Conservation (phyloP, 2,888 invertebrate genomes). For the Amphipyra tragopoginis region DNA sequence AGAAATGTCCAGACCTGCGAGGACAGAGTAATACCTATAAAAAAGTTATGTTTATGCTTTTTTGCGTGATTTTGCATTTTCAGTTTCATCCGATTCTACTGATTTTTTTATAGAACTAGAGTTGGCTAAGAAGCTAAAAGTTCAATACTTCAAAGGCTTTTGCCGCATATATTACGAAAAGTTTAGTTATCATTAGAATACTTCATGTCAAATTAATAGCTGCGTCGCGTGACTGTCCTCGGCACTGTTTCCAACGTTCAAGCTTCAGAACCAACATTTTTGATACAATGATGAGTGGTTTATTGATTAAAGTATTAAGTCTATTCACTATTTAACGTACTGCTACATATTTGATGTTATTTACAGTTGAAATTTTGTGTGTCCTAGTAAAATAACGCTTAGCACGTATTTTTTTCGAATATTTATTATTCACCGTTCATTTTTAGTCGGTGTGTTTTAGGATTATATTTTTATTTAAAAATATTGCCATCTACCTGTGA, state of each 20-base stretch:
- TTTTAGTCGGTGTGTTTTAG: too few species aligned
- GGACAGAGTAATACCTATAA: too few species aligned
- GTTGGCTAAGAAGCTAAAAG: slow-evolving; percentile 19
- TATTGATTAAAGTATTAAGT: slow-evolving; percentile 70
- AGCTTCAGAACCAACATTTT: slow-evolving; percentile 66
- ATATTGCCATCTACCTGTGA: too few species aligned
- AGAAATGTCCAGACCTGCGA: too few species aligned
- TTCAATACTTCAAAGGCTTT: slow-evolving; percentile 16
- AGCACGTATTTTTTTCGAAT: too few species aligned
- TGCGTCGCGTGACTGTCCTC: slow-evolving; percentile 81
- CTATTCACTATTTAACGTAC: slow-evolving; percentile 21
- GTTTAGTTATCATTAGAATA: slow-evolving; percentile 63
- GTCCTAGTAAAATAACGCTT: not conserved
- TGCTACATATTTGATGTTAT: slow-evolving; percentile 11
- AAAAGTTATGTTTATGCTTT: too few species aligned
- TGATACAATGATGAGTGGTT: slow-evolving; percentile 68
- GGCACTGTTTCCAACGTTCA: slow-evolving; percentile 70
- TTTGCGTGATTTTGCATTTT: too few species aligned
- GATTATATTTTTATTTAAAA: too few species aligned
- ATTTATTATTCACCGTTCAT: too few species aligned
- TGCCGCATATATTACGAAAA: slow-evolving; percentile 23
- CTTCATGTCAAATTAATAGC: slow-evolving; percentile 76
- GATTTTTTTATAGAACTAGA: not conserved
- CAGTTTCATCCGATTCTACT: too few species aligned
- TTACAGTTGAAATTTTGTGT: slow-evolving; percentile 2